These are phyloP conservation scores for Lytechinus variegatus DNA, from an alignment of 35 echinoderm and acorn worm species.

Conservation along the genomic window DNA sequence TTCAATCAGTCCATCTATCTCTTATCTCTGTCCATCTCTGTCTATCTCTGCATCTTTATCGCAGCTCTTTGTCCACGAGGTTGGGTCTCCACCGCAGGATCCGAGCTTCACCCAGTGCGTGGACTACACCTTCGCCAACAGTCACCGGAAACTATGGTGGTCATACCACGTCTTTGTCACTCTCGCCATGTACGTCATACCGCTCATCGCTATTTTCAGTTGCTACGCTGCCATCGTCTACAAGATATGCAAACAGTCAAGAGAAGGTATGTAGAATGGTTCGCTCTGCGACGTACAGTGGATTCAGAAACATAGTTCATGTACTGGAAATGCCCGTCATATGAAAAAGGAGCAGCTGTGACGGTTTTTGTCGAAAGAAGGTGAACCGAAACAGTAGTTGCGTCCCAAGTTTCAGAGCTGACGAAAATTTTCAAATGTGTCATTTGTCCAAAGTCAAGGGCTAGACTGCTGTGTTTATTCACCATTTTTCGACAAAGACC, in stretches of 20 bases:
- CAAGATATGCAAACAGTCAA: constrained; percentile 59
- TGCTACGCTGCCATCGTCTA: constrained; percentile 75
- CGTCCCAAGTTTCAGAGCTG: too few species aligned
- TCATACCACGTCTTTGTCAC: constrained; percentile 56
- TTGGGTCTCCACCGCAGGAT: neutral
- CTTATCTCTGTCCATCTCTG: neutral
- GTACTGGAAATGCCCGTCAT: too few species aligned
- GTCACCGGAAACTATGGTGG: neutral
- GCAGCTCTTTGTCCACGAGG: constrained; percentile 62
- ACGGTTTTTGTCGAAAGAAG: too few species aligned
- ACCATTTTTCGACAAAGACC: too few species aligned
- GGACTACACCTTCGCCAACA: constrained; percentile 47
- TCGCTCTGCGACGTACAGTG: neutral
- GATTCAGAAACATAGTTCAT: too few species aligned
- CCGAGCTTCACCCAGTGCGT: constrained; percentile 55
- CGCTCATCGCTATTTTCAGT: constrained; percentile 53
- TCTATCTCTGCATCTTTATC: neutral
- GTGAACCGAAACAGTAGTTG: too few species aligned
- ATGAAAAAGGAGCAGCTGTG: too few species aligned
- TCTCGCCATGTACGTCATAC: constrained; percentile 50
- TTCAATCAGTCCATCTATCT: too few species aligned
- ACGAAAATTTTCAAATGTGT: too few species aligned
- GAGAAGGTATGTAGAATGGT: constrained; percentile 12
- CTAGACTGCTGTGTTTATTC: too few species aligned
- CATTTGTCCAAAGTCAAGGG: too few species aligned